Conservation (phyloP, 92 coral and sea anemone genomes). For the Zoanthus sociatus region DNA sequence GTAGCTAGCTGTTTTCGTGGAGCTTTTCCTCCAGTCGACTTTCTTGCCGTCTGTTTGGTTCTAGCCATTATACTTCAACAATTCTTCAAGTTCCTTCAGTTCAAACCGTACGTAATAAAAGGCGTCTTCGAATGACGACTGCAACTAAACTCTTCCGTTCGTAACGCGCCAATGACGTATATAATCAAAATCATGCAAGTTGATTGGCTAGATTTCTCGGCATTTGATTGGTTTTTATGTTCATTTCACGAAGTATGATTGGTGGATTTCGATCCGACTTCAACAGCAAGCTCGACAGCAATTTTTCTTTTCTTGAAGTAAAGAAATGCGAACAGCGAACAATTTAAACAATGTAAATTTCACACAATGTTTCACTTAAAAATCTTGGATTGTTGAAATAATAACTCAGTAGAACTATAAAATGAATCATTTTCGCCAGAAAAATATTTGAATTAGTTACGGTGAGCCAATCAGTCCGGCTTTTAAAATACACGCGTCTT, state of each 20-base stretch:
- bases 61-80: conserved; percentile 77
- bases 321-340: too few species aligned
- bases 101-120: conserved; percentile 25
- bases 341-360: too few species aligned
- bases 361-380: too few species aligned
- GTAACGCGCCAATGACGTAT: conserved; percentile 48
- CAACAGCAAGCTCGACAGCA: conserved; percentile 75
- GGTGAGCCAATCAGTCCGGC: too few species aligned
- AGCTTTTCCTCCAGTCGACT: conserved; percentile 99
- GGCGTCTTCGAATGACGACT: conserved; percentile 53
- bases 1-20: conserved; percentile 98
- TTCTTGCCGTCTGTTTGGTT: conserved; percentile 96
- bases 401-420: too few species aligned
- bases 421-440: too few species aligned
- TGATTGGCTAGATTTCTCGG: conserved; percentile 42
- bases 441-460: too few species aligned
- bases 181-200: conserved; percentile 13
- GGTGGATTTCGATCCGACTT: conserved; percentile 91
- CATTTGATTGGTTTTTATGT: conserved; percentile 49
- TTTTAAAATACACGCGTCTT: too few species aligned
- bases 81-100: neutral
- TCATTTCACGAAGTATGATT: conserved; percentile 61
- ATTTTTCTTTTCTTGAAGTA: neutral
- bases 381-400: too few species aligned
- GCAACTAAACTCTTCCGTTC: conserved; percentile 24